These are phyloP conservation scores for Bubalus kerabau DNA, from an alignment of 2,113 vertebrate species.

Conservation along the genomic window DNA sequence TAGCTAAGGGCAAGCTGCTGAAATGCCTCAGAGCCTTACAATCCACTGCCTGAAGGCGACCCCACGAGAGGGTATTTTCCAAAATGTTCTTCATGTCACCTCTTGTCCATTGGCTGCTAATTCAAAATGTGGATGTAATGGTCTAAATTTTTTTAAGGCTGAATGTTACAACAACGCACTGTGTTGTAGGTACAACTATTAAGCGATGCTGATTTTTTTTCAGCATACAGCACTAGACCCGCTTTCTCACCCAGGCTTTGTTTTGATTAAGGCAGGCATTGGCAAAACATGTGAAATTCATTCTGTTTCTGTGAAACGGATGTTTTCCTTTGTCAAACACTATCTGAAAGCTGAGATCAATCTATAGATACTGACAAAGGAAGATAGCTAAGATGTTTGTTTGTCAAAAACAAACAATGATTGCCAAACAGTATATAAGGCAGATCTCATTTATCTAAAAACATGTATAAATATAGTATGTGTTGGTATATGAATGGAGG, in stretches of 20 bases:
- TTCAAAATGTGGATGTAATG: not conserved
- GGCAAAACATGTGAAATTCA: not conserved
- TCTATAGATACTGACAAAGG: constrained; percentile 12
- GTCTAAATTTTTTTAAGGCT: not conserved
- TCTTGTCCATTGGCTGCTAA: not conserved
- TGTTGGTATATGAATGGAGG: constrained; percentile 4
- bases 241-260: not conserved
- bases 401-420: constrained; percentile 43
- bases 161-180: not conserved
- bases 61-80: constrained; percentile 13
- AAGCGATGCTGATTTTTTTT: not conserved
- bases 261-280: not conserved
- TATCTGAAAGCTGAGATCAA: constrained; percentile 2
- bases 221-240: not conserved
- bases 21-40: not conserved
- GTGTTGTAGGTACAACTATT: not conserved
- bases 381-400: constrained; percentile 11
- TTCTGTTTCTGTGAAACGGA: not conserved
- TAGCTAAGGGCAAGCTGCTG: constrained; percentile 60
- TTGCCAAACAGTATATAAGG: constrained; percentile 25
- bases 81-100: not conserved
- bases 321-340: constrained; percentile 27
- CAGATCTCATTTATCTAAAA: constrained; percentile 58
- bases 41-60: not conserved
- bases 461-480: constrained; percentile 50